phyloP scores from a whole-genome alignment of 2,888 invertebrate species.

The Cosmia pyralina region DNA sequence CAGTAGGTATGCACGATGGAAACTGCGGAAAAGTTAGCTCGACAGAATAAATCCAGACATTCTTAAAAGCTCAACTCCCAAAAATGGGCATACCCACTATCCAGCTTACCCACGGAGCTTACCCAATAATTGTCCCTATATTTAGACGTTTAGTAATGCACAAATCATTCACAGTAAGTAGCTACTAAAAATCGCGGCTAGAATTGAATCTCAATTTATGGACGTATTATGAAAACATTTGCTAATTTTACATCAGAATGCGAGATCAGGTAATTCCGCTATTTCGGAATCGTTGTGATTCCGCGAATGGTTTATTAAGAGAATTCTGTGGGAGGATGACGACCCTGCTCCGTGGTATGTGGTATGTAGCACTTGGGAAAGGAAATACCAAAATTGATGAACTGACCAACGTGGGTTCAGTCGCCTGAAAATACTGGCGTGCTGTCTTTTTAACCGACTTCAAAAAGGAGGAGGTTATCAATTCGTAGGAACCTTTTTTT shows the following conservation, averaged over 20 bases:
- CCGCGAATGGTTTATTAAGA: constrained; percentile 47
- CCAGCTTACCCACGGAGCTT: neutral
- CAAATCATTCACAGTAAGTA: constrained; percentile 25
- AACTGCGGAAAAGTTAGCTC: too few species aligned
- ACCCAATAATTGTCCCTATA: constrained; percentile 18
- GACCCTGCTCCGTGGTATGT: constrained; percentile 7
- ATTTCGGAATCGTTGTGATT: constrained; percentile 43
- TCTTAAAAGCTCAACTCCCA: neutral
- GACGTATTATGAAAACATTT: constrained; percentile 51
- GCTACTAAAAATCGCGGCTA: constrained; percentile 39
- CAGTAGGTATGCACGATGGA: too few species aligned
- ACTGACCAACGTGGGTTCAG: too few species aligned
- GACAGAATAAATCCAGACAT: neutral
- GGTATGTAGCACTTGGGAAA: neutral
- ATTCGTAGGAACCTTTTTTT: too few species aligned
- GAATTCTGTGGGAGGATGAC: constrained; percentile 15
- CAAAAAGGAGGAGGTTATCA: too few species aligned
- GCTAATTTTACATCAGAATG: constrained; percentile 52
- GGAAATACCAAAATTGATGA: too few species aligned
- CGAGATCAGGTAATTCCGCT: constrained; percentile 49
- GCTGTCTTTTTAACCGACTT: too few species aligned
- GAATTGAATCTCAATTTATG: constrained; percentile 46
- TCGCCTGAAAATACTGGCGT: too few species aligned
- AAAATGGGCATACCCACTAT: constrained; percentile 1
- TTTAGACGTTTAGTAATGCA: constrained; percentile 32